A percentile compares a stretch with the other conserved stretches of the same genome.
Conservation (phyloP, 1,140 invertebrate genomes). For the Brachionus plicatilis region DNA sequence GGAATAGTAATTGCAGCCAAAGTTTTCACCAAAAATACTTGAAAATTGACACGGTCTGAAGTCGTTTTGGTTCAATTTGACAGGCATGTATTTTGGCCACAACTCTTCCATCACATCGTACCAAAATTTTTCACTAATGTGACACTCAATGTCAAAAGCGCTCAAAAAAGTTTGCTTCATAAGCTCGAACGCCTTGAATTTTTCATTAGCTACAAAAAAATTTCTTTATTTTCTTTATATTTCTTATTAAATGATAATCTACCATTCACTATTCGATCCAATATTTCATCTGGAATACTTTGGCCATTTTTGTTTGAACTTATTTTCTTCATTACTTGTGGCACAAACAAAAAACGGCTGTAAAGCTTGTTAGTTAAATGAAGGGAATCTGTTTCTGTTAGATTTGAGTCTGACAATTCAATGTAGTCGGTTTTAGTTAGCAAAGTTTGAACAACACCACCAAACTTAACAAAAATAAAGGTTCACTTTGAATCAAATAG, state of each 20-base stretch:
- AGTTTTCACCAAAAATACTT: slow-evolving; percentile 52
- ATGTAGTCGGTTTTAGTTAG: slow-evolving; percentile 10
- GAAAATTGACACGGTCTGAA: slow-evolving; percentile 72
- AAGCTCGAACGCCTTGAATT: not conserved
- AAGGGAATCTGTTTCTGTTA: not conserved
- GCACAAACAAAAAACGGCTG: not conserved
- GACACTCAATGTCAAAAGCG: slow-evolving; percentile 36
- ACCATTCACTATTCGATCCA: not conserved
- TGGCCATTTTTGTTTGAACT: slow-evolving; percentile 26
- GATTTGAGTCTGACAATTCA: slow-evolving; percentile 8
- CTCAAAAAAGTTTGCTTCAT: slow-evolving; percentile 38
- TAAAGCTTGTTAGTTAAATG: slow-evolving; percentile 24
- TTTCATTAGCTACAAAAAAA: not conserved
- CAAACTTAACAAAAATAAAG: not conserved
- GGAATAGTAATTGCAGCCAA: slow-evolving; percentile 56
- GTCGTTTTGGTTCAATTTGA: slow-evolving; percentile 70
- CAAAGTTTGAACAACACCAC: slow-evolving; percentile 14
- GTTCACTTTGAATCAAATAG: no score
- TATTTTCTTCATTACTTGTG: slow-evolving; percentile 20
- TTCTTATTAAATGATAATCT: not conserved
- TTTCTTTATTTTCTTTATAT: not conserved
- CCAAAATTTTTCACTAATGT: slow-evolving; percentile 67
- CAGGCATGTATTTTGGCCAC: slow-evolving; percentile 70
- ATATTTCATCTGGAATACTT: not conserved
- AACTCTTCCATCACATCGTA: slow-evolving; percentile 66